These are phyloP conservation scores for Parochlus steinenii DNA, from an alignment of 2,888 invertebrate species.

Conservation along the genomic window DNA sequence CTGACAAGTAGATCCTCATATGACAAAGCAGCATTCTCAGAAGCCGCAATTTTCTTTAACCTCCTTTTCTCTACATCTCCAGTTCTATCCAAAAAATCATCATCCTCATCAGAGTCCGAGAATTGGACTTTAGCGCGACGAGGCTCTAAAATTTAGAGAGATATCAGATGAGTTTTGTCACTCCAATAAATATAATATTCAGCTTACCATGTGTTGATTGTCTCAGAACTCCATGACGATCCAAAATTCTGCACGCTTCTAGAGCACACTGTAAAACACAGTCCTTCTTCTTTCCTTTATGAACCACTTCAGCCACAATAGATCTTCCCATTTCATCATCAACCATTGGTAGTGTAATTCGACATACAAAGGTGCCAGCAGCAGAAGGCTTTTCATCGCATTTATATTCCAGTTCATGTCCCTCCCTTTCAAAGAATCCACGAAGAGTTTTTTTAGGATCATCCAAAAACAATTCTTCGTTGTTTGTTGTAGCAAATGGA, in stretches of 20 bases:
- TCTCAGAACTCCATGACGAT: constrained; percentile 68
- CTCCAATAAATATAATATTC: constrained; percentile 9
- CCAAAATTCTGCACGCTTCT: constrained; percentile 85
- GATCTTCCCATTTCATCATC: constrained; percentile 61
- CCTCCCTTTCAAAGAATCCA: constrained; percentile 89
- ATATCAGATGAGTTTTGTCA: no score
- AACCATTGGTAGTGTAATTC: constrained; percentile 60
- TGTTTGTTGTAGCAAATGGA: constrained; percentile 62
- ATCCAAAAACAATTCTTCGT: constrained; percentile 79
- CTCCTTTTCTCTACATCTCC: constrained; percentile 82
- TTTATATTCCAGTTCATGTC: constrained; percentile 69
- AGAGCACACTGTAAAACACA: constrained; percentile 84
- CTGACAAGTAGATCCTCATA: constrained; percentile 45
- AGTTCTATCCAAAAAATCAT: constrained; percentile 87
- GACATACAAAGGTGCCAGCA: constrained; percentile 71
- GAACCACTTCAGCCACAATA: constrained; percentile 66
- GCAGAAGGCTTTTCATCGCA: constrained; percentile 78
- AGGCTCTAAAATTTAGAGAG: constrained; percentile 40
- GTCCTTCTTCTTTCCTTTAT: constrained; percentile 88
- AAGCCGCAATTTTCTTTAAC: constrained; percentile 36
- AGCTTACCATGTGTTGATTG: constrained; percentile 68
- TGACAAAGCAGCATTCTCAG: constrained; percentile 31
- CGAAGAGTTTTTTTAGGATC: constrained; percentile 91
- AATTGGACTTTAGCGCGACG: constrained; percentile 61
- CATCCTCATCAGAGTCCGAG: constrained; percentile 86